Evolutionary conservation across 1,140 invertebrate species (phyloP), one percentile per base, ranked within the genome.

Genomic region (Arion vulgaris): DNA sequence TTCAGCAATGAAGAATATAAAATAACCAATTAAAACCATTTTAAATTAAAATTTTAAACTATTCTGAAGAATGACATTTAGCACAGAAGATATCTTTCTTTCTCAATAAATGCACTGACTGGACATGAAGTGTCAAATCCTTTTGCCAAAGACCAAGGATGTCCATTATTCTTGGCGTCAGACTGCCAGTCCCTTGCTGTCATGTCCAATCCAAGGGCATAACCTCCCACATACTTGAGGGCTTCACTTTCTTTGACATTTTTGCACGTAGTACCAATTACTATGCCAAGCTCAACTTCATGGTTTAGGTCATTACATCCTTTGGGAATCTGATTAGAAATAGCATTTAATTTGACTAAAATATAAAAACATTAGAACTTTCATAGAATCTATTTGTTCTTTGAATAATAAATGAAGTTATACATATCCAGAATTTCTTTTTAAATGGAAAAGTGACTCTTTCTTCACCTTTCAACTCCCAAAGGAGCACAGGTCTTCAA

Each of bases 71-170:
- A n/a, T n/a, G n/a, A n/a, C 80, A 36, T n/a, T n/a, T n/a, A n/a
- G n/a, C n/a, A n/a, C n/a, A n/a, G n/a, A n/a, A n/a, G n/a, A n/a
- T n/a, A 96, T 92, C 83, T 93, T n/a, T 94, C 89, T 69, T 93
- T 93, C 17, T 85, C 85, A 87, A 96, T 94, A 85, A 96, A 96
- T 28, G 92, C 86, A 80, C 95, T 95, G 0, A 96, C 94, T 26
- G 96, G 96, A 87, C 95, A 96, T 0, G 95, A 94, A 0, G 95
- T 96, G 89, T 97, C 96, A 89, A 96, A 97, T 1, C 95, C 95
- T 93, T 97, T 97, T 5, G 95, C 95, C 36, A 97, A 85, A 7
- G 94, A 93, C 96, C 96, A 97, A 0, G 95, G 95, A 62, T 94
- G 92, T 0, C 95, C 95, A 83, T 94, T 94, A 75, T 94, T 93